A percentile compares a stretch with the other conserved stretches of the same genome.
phyloP scores from a whole-genome alignment of 1,140 invertebrate genomes.

The Coboldia fuscipes region DNA sequence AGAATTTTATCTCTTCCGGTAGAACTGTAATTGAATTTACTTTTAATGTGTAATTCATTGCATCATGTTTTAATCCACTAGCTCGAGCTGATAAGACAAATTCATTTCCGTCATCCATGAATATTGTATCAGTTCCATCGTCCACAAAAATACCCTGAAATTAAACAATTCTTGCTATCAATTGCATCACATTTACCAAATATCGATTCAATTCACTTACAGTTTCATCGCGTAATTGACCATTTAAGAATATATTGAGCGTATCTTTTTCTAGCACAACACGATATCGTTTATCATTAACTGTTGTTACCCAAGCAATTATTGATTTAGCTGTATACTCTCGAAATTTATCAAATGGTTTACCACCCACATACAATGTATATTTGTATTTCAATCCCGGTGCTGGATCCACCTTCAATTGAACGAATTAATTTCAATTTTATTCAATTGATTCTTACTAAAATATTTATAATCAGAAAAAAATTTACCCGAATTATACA shows the following conservation, averaged over 20 bases:
- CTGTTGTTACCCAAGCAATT: conserved; percentile 20
- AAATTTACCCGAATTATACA: conserved; percentile 18
- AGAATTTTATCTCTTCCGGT: too few relatives aligned
- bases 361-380: conserved; percentile 48
- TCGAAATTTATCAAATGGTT: conserved; percentile 50
- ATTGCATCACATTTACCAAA: background rate
- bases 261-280: conserved; percentile 34
- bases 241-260: conserved; percentile 18
- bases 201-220: conserved; percentile 4
- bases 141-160: conserved; percentile 55
- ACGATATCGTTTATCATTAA: conserved; percentile 24
- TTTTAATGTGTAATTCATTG: conserved; percentile 14
- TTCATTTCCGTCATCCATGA: conserved; percentile 21
- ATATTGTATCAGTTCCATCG: conserved; percentile 62
- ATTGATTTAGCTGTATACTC: conserved; percentile 52
- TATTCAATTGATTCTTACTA: background rate
- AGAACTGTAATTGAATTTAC: too few relatives aligned
- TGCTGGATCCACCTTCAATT: conserved; percentile 42
- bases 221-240: conserved; percentile 14
- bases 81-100: conserved; percentile 17
- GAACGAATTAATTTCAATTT: background rate
- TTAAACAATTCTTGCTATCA: conserved; percentile 7
- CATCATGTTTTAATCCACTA: conserved; percentile 19
- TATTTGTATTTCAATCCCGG: conserved; percentile 66
- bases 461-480: background rate